phyloP scores from a whole-genome alignment of 1,140 invertebrate species.

The Dermatophagoides farinae region DNA sequence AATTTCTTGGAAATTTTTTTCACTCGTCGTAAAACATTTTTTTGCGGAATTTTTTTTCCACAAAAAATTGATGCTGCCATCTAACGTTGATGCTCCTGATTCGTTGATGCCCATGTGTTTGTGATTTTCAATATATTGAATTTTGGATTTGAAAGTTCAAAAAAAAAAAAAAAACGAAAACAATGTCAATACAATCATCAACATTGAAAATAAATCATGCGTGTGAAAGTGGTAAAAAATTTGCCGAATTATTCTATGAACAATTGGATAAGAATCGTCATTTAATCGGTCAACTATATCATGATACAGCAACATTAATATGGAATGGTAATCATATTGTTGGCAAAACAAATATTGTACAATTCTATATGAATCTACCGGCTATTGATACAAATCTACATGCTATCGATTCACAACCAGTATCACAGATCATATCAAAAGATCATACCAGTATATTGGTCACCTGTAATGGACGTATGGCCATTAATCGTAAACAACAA shows the following conservation, averaged over 20 bases:
- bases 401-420: slow-evolving; percentile 25
- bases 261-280: slow-evolving; percentile 18
- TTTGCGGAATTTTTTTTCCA: no score
- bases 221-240: slow-evolving; percentile 17
- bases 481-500: slow-evolving; percentile 4
- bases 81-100: no score
- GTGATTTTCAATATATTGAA: no score
- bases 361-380: slow-evolving; percentile 25
- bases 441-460: slow-evolving; percentile 18
- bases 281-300: slow-evolving; percentile 20
- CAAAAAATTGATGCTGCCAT: no score
- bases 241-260: slow-evolving; percentile 19
- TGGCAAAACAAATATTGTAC: slow-evolving; percentile 22
- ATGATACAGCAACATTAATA: slow-evolving; percentile 23
- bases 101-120: no score
- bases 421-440: slow-evolving; percentile 17
- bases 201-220: slow-evolving; percentile 12
- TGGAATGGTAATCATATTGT: slow-evolving; percentile 26
- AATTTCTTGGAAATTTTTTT: no score
- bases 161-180: no score
- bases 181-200: not conserved
- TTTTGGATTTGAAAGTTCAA: no score
- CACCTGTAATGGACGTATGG: slow-evolving; percentile 16
- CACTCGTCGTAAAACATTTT: no score
- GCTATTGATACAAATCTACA: slow-evolving; percentile 23